Evolutionary conservation across 2,888 invertebrate species (phyloP), one percentile per base, ranked within the genome.

Genomic region (Amblyjoppa fuscipennis): DNA sequence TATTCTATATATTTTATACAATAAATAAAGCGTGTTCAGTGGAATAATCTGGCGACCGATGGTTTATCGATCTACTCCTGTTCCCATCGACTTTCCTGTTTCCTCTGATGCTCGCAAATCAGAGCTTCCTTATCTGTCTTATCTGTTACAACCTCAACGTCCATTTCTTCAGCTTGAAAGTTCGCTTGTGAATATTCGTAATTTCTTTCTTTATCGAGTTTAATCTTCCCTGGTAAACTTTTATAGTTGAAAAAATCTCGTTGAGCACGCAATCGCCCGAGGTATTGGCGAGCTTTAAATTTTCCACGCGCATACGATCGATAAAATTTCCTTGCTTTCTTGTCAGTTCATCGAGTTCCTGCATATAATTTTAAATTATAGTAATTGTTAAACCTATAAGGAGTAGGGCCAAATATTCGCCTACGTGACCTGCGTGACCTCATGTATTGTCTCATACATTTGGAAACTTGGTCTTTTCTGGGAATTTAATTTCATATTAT

Each of bases 91-190:
- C 92, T 87, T 87, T 94, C 93, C 86, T 93, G 91, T 77, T 93
- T 93, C 16, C 92, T 91, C 79, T 91, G 92, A 51, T 92, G 91
- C 83, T 92, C 93, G 79, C 90, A 93, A 38, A 90, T 90, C 49
- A 93, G 90, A 31, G 92, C 92, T 88, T 94, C 94, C 87, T 94
- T n/a, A n/a, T 94, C 89, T 95, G 94, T 88, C 94, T 94, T 51
- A 93, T 88, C 85, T 94, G 93, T 89, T 95, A 94, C 77, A 95
- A 88, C 28, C 92, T 91, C 64, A 93, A 56, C 2, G 94, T 94
- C 84, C 94, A 92, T 92, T 94, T 95, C 95, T 95, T 95, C 53
- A 95, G 88, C 88, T 94, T 95, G 1, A 90, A 89, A 69, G 93
- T 93, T 87, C 93, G 92, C 74, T 95, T 95, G 87, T 95, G 94